These are phyloP conservation scores for Gymnothorax reevesii DNA, from an alignment of 2,797 vertebrate genomes.

Conservation along the genomic window DNA sequence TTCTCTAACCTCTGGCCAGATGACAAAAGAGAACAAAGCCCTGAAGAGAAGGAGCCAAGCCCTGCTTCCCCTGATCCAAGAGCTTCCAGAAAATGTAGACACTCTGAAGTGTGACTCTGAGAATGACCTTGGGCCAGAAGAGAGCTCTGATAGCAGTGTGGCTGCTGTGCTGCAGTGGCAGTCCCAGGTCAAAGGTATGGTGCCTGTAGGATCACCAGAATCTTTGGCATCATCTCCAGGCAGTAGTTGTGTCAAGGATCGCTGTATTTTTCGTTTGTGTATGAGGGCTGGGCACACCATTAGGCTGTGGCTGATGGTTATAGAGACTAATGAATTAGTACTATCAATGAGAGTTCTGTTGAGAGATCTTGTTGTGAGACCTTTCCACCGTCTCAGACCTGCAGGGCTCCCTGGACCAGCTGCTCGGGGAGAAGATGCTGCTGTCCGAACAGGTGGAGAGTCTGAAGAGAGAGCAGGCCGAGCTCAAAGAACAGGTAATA, in stretches of 20 bases:
- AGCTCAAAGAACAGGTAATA: conserved; percentile 70
- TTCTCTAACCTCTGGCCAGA: conserved; percentile 51
- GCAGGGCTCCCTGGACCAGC: conserved; percentile 66
- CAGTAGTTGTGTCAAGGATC: background rate
- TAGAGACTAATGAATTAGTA: background rate
- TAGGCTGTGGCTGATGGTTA: background rate
- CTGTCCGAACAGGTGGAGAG: conserved; percentile 65
- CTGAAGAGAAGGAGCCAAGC: conserved; percentile 70
- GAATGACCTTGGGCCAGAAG: background rate
- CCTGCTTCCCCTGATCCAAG: conserved; percentile 55
- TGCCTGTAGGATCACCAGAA: background rate
- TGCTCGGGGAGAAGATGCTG: conserved; percentile 73
- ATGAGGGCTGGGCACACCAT: background rate
- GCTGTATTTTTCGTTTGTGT: background rate
- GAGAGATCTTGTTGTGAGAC: background rate
- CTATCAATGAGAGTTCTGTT: background rate
- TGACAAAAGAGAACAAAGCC: conserved; percentile 70
- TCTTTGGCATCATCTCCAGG: background rate
- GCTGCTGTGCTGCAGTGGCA: conserved; percentile 55
- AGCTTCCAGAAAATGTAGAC: conserved; percentile 56
- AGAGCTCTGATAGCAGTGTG: conserved; percentile 35
- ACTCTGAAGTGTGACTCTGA: conserved; percentile 40
- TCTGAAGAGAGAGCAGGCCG: conserved; percentile 61
- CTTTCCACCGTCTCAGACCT: conserved; percentile 60
- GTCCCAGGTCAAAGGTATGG: conserved; percentile 71